A percentile compares a stretch with the other conserved stretches of the same genome.
These are phyloP conservation scores for Anthrax anthrax DNA, from an alignment of 2,888 invertebrate genomes.

Conservation along the genomic window DNA sequence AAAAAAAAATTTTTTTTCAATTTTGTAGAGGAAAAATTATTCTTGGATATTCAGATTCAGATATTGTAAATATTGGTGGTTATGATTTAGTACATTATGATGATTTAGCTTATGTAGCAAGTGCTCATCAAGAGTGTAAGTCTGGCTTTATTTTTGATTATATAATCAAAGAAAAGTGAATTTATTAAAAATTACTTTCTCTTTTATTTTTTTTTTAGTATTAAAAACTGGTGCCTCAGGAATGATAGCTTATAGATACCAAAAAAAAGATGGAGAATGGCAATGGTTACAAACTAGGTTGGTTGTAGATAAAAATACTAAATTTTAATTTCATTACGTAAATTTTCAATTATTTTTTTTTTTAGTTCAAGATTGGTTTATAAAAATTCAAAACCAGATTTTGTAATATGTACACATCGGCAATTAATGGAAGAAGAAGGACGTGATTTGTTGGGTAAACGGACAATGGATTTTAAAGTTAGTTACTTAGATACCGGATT, in stretches of 20 bases:
- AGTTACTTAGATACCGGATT: conserved; percentile 91
- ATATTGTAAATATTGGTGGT: conserved; percentile 83
- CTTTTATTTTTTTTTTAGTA: conserved; percentile 46
- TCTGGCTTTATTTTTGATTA: no score
- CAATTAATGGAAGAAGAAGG: conserved; percentile 99
- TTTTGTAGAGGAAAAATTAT: conserved; percentile 77
- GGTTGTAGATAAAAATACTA: no score
- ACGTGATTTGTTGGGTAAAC: conserved; percentile 86
- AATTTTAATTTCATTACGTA: neutral
- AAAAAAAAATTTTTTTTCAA: neutral
- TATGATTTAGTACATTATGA: conserved; percentile 97
- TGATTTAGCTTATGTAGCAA: conserved; percentile 92
- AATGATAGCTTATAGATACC: conserved; percentile 95
- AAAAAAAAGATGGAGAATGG: conserved; percentile 88
- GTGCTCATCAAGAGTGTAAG: conserved; percentile 98
- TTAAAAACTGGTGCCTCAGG: conserved; percentile 98
- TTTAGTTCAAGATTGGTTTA: conserved; percentile 84
- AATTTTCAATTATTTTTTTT: neutral
- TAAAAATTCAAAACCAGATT: conserved; percentile 99
- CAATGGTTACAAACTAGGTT: conserved; percentile 90
- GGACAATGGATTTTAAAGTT: conserved; percentile 97
- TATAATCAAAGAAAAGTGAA: neutral
- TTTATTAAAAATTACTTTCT: neutral
- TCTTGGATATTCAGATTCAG: conserved; percentile 85
- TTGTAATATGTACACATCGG: conserved; percentile 96